Percentiles rank a stretch among this genome's conserved stretches.
Conservation (phyloP, 2,113 vertebrate genomes). For the Corvus moneduloides region DNA sequence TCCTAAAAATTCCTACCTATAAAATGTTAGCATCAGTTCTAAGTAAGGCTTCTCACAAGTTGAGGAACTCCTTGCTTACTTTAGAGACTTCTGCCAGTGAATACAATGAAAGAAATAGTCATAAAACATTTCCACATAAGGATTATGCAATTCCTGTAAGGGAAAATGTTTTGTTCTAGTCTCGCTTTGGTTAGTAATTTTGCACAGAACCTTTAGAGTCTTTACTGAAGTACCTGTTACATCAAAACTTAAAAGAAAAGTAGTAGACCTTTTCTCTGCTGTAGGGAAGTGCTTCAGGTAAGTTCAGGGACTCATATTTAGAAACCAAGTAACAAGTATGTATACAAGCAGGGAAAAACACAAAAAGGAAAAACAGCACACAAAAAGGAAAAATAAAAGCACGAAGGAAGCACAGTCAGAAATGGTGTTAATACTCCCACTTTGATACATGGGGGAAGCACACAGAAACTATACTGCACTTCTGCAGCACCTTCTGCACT, state of each 20-base stretch:
- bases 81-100: neutral
- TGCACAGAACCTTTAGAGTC: neutral
- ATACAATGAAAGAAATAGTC: neutral
- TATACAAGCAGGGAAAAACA: neutral
- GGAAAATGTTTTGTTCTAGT: neutral
- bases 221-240: neutral
- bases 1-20: neutral
- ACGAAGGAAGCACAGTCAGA: neutral
- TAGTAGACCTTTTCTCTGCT: neutral
- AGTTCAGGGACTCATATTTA: neutral
- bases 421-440: neutral
- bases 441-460: neutral
- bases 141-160: neutral
- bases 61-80: neutral
- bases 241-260: neutral
- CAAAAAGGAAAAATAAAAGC: neutral
- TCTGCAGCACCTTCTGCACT: neutral
- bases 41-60: neutral
- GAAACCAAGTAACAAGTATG: neutral
- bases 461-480: neutral
- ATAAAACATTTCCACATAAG: neutral
- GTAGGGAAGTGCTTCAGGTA: neutral
- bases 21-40: neutral
- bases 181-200: neutral
- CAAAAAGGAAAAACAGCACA: neutral